Conservation (phyloP, 2,888 invertebrate genomes). For the Drosophila dives region DNA sequence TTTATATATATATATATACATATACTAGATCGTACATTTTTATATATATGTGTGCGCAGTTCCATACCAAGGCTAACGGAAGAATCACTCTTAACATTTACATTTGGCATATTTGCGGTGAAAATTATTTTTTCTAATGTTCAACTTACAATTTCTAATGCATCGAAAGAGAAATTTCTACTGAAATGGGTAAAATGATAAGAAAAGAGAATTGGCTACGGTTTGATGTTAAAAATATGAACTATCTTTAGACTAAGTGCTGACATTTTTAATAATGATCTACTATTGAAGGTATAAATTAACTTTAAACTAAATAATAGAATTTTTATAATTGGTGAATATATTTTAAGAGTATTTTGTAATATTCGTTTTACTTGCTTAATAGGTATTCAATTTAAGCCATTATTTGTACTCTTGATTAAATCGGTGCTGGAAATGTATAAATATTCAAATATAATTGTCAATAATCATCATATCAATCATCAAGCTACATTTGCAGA, state of each 20-base stretch:
- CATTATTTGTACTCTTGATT: not conserved
- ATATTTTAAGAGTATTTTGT: not conserved
- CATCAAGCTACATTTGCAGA: too few species aligned
- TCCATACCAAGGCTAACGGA: conserved; percentile 21
- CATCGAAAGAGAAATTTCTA: not conserved
- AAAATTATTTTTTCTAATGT: not conserved
- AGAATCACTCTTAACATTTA: conserved; percentile 24
- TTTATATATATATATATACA: not conserved
- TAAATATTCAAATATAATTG: not conserved
- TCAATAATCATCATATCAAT: too few species aligned
- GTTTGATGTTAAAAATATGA: not conserved
- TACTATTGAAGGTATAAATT: not conserved
- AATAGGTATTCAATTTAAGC: not conserved
- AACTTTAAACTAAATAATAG: not conserved
- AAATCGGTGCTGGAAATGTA: not conserved
- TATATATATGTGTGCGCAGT: not conserved
- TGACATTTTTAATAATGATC: too few species aligned
- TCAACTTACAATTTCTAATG: not conserved
- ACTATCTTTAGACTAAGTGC: not conserved
- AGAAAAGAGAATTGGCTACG: not conserved
- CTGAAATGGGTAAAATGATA: not conserved
- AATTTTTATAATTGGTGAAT: too few species aligned
- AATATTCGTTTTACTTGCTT: not conserved
- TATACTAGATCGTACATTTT: conserved; percentile 7
- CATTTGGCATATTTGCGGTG: conserved; percentile 10